These are phyloP conservation scores for Bombyx huttoni DNA, from an alignment of 2,888 invertebrate species.

Conservation along the genomic window DNA sequence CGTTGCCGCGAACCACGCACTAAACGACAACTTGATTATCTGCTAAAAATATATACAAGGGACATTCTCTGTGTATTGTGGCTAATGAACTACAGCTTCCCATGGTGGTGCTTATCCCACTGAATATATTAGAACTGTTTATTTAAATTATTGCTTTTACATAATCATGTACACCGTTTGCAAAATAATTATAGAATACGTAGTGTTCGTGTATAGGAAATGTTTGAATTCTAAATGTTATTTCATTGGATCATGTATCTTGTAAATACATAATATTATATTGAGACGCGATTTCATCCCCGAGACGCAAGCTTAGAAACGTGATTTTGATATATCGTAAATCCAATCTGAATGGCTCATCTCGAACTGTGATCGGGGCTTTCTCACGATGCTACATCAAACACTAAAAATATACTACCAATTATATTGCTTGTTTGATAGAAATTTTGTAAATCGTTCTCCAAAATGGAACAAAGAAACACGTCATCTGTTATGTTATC, in stretches of 20 bases:
- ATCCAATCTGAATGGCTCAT: conserved; percentile 54
- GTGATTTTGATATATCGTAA: conserved; percentile 64
- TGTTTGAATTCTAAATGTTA: too few species aligned
- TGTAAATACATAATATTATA: conserved; percentile 21
- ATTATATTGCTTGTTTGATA: background rate
- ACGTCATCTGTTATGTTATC: conserved; percentile 24
- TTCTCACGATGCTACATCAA: conserved; percentile 44
- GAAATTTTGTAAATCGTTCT: background rate
- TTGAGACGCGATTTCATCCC: conserved; percentile 50
- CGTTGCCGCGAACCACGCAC: conserved; percentile 11
- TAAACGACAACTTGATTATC: conserved; percentile 10
- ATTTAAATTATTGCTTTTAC: background rate
- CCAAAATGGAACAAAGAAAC: conserved; percentile 15
- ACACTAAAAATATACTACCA: background rate
- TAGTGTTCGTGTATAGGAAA: too few species aligned
- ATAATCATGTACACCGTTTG: background rate
- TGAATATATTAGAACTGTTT: background rate
- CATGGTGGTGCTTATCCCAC: conserved; percentile 1
- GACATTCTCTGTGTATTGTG: conserved; percentile 6
- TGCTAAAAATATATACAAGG: conserved; percentile 9
- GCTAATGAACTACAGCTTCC: conserved; percentile 16
- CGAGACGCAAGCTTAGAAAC: conserved; percentile 61
- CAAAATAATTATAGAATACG: too few species aligned
- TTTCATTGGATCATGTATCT: background rate
- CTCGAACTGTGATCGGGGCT: conserved; percentile 39